Conservation (phyloP, 2,113 vertebrate species). For the Dipodomys stephensi region DNA sequence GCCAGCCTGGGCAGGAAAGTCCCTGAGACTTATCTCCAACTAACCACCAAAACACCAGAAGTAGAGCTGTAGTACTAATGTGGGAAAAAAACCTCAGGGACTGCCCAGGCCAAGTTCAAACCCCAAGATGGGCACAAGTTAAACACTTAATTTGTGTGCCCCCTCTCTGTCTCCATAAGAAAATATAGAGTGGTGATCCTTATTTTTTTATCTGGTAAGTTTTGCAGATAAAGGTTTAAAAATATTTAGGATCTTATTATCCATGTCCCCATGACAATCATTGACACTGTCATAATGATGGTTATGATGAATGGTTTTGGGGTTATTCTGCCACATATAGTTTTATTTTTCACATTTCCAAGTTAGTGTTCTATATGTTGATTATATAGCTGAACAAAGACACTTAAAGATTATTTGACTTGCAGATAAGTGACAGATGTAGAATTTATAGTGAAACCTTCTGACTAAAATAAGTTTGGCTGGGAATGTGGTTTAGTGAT, state of each 20-base stretch:
- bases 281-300: not conserved
- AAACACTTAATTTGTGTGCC: too few species aligned
- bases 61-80: too few species aligned
- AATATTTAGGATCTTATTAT: not conserved
- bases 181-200: not conserved
- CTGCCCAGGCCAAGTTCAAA: too few species aligned
- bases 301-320: not conserved
- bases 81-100: too few species aligned
- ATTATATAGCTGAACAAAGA: constrained; percentile 29
- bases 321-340: not conserved
- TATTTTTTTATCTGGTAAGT: not conserved
- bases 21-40: too few species aligned
- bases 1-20: too few species aligned
- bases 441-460: constrained; percentile 15
- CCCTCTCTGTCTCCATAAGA: too few species aligned
- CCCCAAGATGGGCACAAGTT: too few species aligned
- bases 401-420: constrained; percentile 32
- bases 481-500: too few species aligned
- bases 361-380: not conserved
- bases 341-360: constrained; percentile 38
- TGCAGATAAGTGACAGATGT: constrained; percentile 17
- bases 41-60: too few species aligned
- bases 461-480: not conserved
- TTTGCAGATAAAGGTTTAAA: constrained; percentile 2
- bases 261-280: not conserved